Percentiles rank a stretch among this genome's conserved stretches.
These are phyloP conservation scores for Synanthedon myopaeformis DNA, from an alignment of 2,888 invertebrate genomes.

Conservation along the genomic window DNA sequence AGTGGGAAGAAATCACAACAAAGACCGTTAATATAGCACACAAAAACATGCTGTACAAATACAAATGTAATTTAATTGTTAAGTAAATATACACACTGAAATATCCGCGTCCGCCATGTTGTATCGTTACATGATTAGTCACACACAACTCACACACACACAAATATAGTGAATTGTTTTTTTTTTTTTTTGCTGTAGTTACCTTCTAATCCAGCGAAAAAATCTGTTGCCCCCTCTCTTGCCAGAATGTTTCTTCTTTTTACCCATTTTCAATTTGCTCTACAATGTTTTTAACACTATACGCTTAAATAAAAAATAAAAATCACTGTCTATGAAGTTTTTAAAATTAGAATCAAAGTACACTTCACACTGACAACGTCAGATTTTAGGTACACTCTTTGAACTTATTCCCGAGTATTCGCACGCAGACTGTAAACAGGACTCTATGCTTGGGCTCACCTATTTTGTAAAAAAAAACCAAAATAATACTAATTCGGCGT, in stretches of 20 bases:
- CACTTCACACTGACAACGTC: background rate
- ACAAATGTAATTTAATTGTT: background rate
- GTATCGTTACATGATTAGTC: slow-evolving; percentile 8
- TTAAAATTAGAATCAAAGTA: slow-evolving; percentile 3
- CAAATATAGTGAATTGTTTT: slow-evolving; percentile 5
- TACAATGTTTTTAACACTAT: slow-evolving; percentile 23
- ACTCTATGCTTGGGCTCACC: slow-evolving; percentile 44
- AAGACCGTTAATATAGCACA: background rate
- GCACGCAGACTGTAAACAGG: slow-evolving; percentile 32
- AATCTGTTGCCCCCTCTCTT: slow-evolving; percentile 54
- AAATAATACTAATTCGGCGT: background rate
- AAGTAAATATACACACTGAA: background rate
- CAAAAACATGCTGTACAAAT: background rate
- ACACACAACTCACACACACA: slow-evolving; percentile 8
- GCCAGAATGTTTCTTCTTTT: slow-evolving; percentile 57
- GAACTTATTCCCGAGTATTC: slow-evolving; percentile 18
- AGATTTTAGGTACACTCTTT: slow-evolving; percentile 16
- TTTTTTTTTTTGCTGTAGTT: slow-evolving; percentile 12
- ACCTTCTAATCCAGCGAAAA: slow-evolving; percentile 65
- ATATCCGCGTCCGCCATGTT: background rate
- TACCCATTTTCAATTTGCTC: slow-evolving; percentile 44
- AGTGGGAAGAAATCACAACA: too few relatives aligned
- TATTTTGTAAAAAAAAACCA: slow-evolving; percentile 8
- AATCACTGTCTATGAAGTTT: background rate
- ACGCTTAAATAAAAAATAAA: background rate